Percentiles rank a stretch among this genome's conserved stretches.
These are phyloP conservation scores for Planococcus citri DNA, from an alignment of 1,140 invertebrate genomes.

Conservation along the genomic window DNA sequence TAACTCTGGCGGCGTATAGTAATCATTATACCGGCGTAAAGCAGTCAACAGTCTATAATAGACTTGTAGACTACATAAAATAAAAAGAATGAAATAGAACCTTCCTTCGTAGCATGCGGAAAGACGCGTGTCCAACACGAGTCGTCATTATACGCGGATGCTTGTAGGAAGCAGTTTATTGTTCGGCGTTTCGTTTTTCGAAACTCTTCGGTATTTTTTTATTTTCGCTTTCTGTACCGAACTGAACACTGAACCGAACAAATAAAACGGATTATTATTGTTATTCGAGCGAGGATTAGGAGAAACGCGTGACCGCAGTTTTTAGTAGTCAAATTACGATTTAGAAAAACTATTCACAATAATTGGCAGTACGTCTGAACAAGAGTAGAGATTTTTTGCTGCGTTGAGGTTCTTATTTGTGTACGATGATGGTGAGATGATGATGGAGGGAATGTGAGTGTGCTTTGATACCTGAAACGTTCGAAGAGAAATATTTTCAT, in stretches of 20 bases:
- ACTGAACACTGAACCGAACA: neutral
- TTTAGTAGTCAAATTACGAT: slow-evolving; percentile 7
- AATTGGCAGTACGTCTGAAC: slow-evolving; percentile 1
- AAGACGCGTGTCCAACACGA: slow-evolving; percentile 5
- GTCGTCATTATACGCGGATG: neutral
- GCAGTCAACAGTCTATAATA: slow-evolving; percentile 6
- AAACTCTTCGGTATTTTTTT: neutral
- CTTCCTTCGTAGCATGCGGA: neutral
- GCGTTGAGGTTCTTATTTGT: neutral
- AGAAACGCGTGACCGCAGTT: slow-evolving; percentile 5
- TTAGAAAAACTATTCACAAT: neutral
- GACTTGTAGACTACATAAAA: neutral
- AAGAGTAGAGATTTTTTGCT: neutral
- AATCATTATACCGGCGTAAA: neutral
- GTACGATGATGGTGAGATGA: too few species aligned
- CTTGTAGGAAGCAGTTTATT: slow-evolving; percentile 6
- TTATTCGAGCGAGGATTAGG: neutral
- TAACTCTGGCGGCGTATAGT: neutral
- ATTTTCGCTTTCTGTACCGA: neutral
- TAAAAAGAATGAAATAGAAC: too few species aligned
- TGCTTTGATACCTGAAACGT: neutral
- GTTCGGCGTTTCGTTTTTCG: neutral
- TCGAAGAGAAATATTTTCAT: too few species aligned
- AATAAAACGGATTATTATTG: slow-evolving; percentile 8
- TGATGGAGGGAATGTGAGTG: too few species aligned